Percentiles rank a stretch among this genome's conserved stretches.
Conservation (phyloP, 1,140 invertebrate species). For the Diabrotica undecimpunctata region DNA sequence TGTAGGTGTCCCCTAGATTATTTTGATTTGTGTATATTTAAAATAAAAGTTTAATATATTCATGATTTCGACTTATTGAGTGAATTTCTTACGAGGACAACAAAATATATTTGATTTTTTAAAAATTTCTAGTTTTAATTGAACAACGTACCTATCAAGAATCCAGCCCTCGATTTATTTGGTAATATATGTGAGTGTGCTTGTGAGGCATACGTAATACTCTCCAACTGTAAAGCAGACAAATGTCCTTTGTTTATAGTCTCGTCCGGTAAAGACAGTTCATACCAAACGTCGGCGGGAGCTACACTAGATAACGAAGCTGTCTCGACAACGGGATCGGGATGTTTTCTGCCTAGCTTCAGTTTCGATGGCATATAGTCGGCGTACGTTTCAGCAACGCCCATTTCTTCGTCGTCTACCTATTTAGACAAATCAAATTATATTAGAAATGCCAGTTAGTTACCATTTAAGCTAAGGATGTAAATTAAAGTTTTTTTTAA, state of each 20-base stretch:
- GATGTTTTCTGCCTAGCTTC: constrained; percentile 92
- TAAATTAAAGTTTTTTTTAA: too few relatives aligned
- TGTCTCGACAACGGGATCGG: constrained; percentile 99
- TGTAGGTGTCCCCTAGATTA: too few relatives aligned
- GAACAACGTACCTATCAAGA: constrained; percentile 74
- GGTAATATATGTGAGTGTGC: constrained; percentile 91
- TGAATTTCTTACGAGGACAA: too few relatives aligned
- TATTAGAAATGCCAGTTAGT: too few relatives aligned
- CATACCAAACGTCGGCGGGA: constrained; percentile 92
- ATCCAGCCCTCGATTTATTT: constrained; percentile 88
- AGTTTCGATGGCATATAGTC: constrained; percentile 98
- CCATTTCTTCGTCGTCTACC: constrained; percentile 94
- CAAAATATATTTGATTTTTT: too few relatives aligned
- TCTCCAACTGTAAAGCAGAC: constrained; percentile 95
- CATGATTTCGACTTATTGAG: too few relatives aligned
- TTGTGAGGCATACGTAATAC: constrained; percentile 94
- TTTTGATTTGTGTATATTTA: too few relatives aligned
- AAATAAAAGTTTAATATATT: too few relatives aligned
- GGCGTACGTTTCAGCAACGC: constrained; percentile 95
- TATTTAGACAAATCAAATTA: constrained; percentile 41
- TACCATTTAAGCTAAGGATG: too few relatives aligned
- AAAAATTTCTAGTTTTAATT: too few relatives aligned
- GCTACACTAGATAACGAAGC: constrained; percentile 95
- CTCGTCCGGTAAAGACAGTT: constrained; percentile 78
- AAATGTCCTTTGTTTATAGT: constrained; percentile 81